phyloP scores from a whole-genome alignment of 92 coral and sea anemone species.

The Phymanthus crucifer region DNA sequence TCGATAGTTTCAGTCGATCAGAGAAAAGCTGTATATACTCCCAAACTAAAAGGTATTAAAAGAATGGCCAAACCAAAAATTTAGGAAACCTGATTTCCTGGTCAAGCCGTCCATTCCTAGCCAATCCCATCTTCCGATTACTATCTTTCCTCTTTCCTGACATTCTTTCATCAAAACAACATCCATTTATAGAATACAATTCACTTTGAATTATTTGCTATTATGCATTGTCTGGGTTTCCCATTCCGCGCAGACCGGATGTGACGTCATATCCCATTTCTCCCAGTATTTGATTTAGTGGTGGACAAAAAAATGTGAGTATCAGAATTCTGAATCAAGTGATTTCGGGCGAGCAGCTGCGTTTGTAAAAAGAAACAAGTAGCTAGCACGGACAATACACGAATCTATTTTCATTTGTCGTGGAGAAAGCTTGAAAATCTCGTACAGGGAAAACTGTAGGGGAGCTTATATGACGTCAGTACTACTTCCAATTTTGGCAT shows the following conservation, averaged over 20 bases:
- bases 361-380: not conserved
- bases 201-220: not conserved
- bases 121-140: too few species aligned
- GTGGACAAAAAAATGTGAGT: not conserved
- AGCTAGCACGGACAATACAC: not conserved
- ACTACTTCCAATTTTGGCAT: not conserved
- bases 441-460: not conserved
- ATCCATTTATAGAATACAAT: too few species aligned
- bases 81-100: too few species aligned
- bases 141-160: too few species aligned
- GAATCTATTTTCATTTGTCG: not conserved
- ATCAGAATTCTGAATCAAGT: not conserved
- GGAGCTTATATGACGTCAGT: not conserved
- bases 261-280: not conserved
- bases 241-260: not conserved
- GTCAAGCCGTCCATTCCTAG: too few species aligned
- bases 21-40: too few species aligned
- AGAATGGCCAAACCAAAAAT: too few species aligned
- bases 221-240: not conserved
- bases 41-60: too few species aligned
- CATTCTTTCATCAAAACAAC: too few species aligned
- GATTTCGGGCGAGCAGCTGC: not conserved
- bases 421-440: not conserved
- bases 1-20: too few species aligned
- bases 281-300: not conserved